Evolutionary conservation across 2,888 invertebrate genomes (phyloP).

Genomic region (Anarsia innoxiella): DNA sequence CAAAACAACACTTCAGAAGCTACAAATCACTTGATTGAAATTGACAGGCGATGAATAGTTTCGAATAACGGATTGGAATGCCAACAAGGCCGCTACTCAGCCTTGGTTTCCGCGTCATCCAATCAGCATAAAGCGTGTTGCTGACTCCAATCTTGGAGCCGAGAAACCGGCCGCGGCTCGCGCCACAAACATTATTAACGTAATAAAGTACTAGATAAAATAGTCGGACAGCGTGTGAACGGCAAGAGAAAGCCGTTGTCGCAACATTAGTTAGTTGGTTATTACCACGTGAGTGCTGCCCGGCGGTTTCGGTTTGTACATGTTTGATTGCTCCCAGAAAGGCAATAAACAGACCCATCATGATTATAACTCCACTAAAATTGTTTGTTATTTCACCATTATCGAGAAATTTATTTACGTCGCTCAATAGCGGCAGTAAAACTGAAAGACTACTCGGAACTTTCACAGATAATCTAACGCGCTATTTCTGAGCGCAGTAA

Average conservation of each 20-base stretch:
- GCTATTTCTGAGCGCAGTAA: constrained; percentile 37
- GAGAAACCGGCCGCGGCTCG: constrained; percentile 63
- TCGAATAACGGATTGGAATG: constrained; percentile 54
- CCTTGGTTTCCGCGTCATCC: constrained; percentile 70
- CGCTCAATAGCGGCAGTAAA: constrained; percentile 22
- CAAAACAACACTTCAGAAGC: constrained; percentile 21
- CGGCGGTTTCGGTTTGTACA: constrained; percentile 37
- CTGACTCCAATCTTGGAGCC: constrained; percentile 50
- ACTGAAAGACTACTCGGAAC: constrained; percentile 23
- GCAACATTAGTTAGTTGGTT: constrained; percentile 54
- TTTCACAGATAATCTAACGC: constrained; percentile 31
- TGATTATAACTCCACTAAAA: constrained; percentile 37
- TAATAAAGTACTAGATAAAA: constrained; percentile 71
- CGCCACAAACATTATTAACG: constrained; percentile 67
- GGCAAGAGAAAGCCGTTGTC: constrained; percentile 64
- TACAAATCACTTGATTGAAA: constrained; percentile 43
- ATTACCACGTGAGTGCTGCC: constrained; percentile 47
- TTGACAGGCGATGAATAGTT: constrained; percentile 50
- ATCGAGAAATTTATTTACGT: constrained; percentile 25
- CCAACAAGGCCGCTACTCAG: constrained; percentile 64
- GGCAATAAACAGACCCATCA: constrained; percentile 35
- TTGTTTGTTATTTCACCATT: constrained; percentile 20
- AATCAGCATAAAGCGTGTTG: constrained; percentile 60
- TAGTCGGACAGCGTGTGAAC: constrained; percentile 71
- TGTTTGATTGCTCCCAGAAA: constrained; percentile 36